These are phyloP conservation scores for Pollenia griseotomentosa DNA, from an alignment of 2,888 invertebrate genomes.

Conservation along the genomic window DNA sequence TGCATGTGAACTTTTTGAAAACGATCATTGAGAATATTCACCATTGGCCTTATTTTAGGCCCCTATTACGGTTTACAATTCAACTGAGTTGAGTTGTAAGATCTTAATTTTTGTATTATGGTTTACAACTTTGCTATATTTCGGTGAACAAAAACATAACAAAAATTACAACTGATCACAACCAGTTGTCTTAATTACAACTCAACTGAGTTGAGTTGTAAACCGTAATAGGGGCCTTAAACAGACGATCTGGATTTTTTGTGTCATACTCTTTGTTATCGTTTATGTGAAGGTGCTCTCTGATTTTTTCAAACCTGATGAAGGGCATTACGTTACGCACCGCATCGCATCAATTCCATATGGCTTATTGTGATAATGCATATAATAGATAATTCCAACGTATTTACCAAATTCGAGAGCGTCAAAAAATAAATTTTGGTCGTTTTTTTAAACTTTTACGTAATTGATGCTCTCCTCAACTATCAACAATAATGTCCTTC, in stretches of 20 bases:
- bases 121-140: no score
- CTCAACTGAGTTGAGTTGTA: no score
- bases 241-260: slow-evolving; percentile 63
- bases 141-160: no score
- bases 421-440: slow-evolving; percentile 61
- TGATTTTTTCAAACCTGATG: slow-evolving; percentile 68
- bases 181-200: no score
- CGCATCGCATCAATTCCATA: slow-evolving; percentile 67
- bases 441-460: slow-evolving; percentile 60
- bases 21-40: slow-evolving; percentile 59
- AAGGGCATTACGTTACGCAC: slow-evolving; percentile 68
- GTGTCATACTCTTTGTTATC: slow-evolving; percentile 66
- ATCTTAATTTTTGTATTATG: no score
- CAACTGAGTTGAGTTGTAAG: no score
- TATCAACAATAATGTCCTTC: slow-evolving; percentile 54
- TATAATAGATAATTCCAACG: slow-evolving; percentile 50
- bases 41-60: slow-evolving; percentile 62
- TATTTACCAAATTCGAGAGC: slow-evolving; percentile 36
- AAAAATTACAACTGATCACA: no score
- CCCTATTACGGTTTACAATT: no score
- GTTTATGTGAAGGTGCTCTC: slow-evolving; percentile 66
- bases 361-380: slow-evolving; percentile 65
- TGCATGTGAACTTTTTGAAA: slow-evolving; percentile 60
- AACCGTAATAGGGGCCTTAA: no score
- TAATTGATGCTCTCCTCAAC: slow-evolving; percentile 45